Evolutionary conservation across 2,888 invertebrate species (phyloP).

Genomic region (Drosophila paramelanica): DNA sequence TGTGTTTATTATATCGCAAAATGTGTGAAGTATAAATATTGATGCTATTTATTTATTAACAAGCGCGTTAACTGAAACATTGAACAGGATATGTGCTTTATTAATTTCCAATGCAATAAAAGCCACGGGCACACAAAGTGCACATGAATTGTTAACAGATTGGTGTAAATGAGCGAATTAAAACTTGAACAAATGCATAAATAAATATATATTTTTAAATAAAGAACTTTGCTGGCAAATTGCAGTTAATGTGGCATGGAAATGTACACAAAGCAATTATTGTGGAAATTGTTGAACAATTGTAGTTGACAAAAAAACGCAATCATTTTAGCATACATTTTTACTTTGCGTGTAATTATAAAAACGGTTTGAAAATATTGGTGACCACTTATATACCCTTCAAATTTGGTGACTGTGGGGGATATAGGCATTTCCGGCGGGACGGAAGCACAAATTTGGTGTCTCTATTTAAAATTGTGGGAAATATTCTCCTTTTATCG

Average conservation of each 20-base stretch:
- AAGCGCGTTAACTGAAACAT: conserved; percentile 30
- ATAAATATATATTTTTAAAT: conserved; percentile 2
- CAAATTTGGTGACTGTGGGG: too few relatives aligned
- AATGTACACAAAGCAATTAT: conserved; percentile 6
- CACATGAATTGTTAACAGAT: conserved; percentile 41
- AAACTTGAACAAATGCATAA: conserved; percentile 1
- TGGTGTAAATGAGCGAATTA: conserved; percentile 18
- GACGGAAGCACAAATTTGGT: too few relatives aligned
- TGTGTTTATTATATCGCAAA: conserved; percentile 55
- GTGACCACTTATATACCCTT: too few relatives aligned
- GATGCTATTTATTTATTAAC: conserved; percentile 61
- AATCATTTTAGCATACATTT: not conserved
- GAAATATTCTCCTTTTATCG: too few relatives aligned
- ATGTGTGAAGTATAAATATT: conserved; percentile 64
- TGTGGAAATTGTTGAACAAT: conserved; percentile 8
- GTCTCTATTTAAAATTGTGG: too few relatives aligned
- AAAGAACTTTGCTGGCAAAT: not conserved
- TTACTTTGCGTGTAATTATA: too few relatives aligned
- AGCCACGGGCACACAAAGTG: conserved; percentile 14
- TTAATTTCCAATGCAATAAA: conserved; percentile 43
- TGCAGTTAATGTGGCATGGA: conserved; percentile 1
- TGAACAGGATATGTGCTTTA: conserved; percentile 29
- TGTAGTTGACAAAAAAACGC: not conserved
- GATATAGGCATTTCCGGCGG: too few relatives aligned
- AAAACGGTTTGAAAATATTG: too few relatives aligned